Evolutionary conservation across 2,113 vertebrate genomes (phyloP), one percentile per base, ranked within the genome.

Genomic region (Thamnaconus septentrionalis): DNA sequence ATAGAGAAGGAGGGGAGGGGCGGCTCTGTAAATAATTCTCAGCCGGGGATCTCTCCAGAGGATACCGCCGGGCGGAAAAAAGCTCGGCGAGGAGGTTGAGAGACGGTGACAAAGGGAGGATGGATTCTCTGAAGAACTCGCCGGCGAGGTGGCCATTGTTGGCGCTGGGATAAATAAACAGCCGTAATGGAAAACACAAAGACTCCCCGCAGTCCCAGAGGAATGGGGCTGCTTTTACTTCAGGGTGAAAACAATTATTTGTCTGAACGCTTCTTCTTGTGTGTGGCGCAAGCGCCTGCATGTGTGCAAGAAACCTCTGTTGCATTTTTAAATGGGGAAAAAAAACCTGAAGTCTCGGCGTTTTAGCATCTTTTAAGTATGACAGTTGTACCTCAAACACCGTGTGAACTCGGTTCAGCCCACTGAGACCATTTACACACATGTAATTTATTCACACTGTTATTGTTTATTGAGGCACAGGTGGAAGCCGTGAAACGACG

Each of bases 81-180:
- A 62, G 41, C 46, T 70, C 55, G 66, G 49, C 61, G 41, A 71
- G 18, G 53, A 40, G 40, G 51, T 47, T 11, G 57, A 44, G 61
- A 67, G 53, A 41, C 59, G 46, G 66, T 45, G 63, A 71, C 51
- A 70, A 60, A 57, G 56, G 69, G n/a, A 65, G 77, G 31, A 59
- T 59, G 56, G 65, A 50, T 48, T 41, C 73, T 77, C 41, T 66
- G 59, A 69, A 66, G 64, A 46, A 78, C 52, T 54, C 65, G 45
- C 54, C 69, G 70, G 64, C 67, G 65, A 73, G 63, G 53, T 67
- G 70, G 76, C 59, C 48, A 72, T 82, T 80, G 82, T 83, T 77
- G 70, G 52, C 53, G 64, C 3, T 63, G 43, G 45, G 53, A 73
- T 40, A 46, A 51, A 73, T 71, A 83, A 70, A 75, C 78, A 66